These are phyloP conservation scores for Phragmatobia fuliginosa DNA, from an alignment of 2,888 invertebrate genomes.

Conservation along the genomic window DNA sequence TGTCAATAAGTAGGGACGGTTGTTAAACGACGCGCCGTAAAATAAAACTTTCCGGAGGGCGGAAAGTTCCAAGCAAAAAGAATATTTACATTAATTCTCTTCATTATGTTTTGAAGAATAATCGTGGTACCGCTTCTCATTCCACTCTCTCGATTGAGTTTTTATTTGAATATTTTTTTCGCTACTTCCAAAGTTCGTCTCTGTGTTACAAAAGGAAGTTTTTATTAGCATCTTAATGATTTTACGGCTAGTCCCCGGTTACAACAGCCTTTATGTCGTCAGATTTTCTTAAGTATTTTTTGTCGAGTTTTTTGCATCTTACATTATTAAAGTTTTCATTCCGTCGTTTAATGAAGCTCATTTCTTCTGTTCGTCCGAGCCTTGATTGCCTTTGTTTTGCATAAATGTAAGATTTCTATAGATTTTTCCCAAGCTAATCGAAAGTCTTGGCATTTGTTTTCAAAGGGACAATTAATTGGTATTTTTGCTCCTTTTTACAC, in stretches of 20 bases:
- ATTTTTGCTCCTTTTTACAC: slow-evolving; percentile 55
- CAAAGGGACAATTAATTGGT: slow-evolving; percentile 75
- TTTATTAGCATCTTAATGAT: slow-evolving; percentile 88
- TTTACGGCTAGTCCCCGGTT: slow-evolving; percentile 87
- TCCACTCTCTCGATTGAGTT: slow-evolving; percentile 84
- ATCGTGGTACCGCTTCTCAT: slow-evolving; percentile 84
- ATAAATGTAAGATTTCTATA: slow-evolving; percentile 86
- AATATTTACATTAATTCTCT: slow-evolving; percentile 88
- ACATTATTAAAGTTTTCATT: slow-evolving; percentile 87
- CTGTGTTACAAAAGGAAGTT: slow-evolving; percentile 86
- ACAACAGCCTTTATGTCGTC: slow-evolving; percentile 87
- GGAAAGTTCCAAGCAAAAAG: slow-evolving; percentile 83
- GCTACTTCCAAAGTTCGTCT: slow-evolving; percentile 78
- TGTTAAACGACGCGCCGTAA: slow-evolving; percentile 85
- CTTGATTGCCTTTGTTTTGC: slow-evolving; percentile 87
- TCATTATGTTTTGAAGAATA: slow-evolving; percentile 88
- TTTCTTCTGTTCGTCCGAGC: slow-evolving; percentile 85
- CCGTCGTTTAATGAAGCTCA: slow-evolving; percentile 86
- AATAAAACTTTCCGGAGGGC: slow-evolving; percentile 86
- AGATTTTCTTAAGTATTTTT: slow-evolving; percentile 87
- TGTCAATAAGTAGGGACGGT: slow-evolving; percentile 86
- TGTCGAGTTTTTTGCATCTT: slow-evolving; percentile 86
- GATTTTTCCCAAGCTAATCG: slow-evolving; percentile 81
- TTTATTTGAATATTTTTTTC: slow-evolving; percentile 86
- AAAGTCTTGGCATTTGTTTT: slow-evolving; percentile 77